These are phyloP conservation scores for Mola mola DNA, from an alignment of 2,113 vertebrate genomes.

Conservation along the genomic window DNA sequence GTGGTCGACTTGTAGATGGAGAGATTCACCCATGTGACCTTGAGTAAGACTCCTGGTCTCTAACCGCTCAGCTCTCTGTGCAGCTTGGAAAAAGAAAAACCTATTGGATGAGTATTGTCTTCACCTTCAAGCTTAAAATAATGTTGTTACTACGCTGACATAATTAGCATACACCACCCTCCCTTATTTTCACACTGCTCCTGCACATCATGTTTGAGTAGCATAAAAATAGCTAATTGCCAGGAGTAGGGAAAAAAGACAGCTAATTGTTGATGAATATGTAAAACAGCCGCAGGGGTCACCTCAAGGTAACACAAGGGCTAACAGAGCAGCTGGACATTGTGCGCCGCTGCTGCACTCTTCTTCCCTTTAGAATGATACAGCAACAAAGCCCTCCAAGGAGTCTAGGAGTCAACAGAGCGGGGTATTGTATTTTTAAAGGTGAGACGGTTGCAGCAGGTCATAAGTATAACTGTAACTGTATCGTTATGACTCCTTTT, in stretches of 20 bases:
- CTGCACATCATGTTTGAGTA: constrained; percentile 32
- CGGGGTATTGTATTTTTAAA: constrained; percentile 27
- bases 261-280: constrained; percentile 71
- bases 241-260: constrained; percentile 35
- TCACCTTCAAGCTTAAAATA: neutral
- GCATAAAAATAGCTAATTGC: constrained; percentile 66
- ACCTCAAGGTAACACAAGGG: constrained; percentile 73
- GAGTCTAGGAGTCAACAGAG: constrained; percentile 72
- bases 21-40: too few relatives aligned
- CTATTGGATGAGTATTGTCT: neutral
- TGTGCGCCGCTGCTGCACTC: constrained; percentile 41
- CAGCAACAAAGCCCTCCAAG: constrained; percentile 66
- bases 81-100: neutral
- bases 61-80: too few relatives aligned
- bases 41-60: too few relatives aligned
- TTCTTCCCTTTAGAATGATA: constrained; percentile 55
- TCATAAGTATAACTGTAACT: neutral
- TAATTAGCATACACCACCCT: constrained; percentile 18
- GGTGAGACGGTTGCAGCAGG: neutral
- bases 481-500: too few relatives aligned
- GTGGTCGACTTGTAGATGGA: too few relatives aligned
- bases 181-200: constrained; percentile 35
- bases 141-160: constrained; percentile 4
- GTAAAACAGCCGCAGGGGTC: constrained; percentile 68
- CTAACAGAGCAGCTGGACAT: constrained; percentile 75